Percentiles rank a stretch among this genome's conserved stretches.
Conservation (phyloP, 2,888 invertebrate genomes). For the Craniophora ligustri region DNA sequence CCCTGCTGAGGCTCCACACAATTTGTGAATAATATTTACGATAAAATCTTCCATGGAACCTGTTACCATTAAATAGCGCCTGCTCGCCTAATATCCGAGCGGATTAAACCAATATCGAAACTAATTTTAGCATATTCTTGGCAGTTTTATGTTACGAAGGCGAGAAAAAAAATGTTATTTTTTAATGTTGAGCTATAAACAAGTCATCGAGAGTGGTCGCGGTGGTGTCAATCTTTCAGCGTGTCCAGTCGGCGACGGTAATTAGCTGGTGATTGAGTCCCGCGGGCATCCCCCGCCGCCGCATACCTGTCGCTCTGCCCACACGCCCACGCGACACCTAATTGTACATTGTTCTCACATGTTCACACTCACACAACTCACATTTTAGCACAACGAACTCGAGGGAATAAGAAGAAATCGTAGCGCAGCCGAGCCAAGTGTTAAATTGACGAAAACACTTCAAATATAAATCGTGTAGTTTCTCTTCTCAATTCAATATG, state of each 20-base stretch:
- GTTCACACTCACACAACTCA: conserved; percentile 64
- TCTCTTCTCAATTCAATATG: background rate
- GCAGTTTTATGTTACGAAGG: conserved; percentile 65
- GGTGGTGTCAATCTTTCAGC: conserved; percentile 81
- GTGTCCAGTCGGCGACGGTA: conserved; percentile 74
- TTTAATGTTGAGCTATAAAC: conserved; percentile 76
- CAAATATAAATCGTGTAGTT: conserved; percentile 1
- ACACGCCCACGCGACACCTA: conserved; percentile 69
- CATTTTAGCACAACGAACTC: conserved; percentile 69
- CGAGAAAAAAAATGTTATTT: conserved; percentile 66
- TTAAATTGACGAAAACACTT: conserved; percentile 49
- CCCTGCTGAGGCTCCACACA: conserved; percentile 83
- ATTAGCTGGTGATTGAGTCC: conserved; percentile 72
- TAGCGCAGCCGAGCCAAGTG: conserved; percentile 39
- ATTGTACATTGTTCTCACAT: conserved; percentile 78
- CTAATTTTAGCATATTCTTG: conserved; percentile 66
- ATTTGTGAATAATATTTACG: conserved; percentile 86
- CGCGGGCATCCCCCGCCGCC: conserved; percentile 39
- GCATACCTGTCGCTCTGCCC: conserved; percentile 63
- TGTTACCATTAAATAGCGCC: conserved; percentile 74
- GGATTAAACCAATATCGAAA: conserved; percentile 72
- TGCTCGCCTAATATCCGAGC: conserved; percentile 68
- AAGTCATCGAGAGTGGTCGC: conserved; percentile 72
- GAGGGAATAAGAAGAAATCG: conserved; percentile 29
- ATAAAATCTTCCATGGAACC: conserved; percentile 80